Conservation (phyloP, 2,888 invertebrate genomes). For the Diarsia mendica region DNA sequence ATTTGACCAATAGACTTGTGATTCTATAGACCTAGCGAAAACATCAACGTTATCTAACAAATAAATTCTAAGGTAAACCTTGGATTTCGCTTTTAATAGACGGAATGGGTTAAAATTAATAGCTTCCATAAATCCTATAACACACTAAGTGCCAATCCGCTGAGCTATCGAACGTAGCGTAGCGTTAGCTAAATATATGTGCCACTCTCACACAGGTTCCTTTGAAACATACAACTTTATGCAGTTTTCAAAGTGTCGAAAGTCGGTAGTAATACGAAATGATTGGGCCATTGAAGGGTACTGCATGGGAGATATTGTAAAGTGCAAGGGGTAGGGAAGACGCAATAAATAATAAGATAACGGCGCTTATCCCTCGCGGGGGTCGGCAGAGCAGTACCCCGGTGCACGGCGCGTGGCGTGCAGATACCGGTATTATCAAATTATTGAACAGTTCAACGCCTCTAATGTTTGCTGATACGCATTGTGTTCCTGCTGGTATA, state of each 20-base stretch:
- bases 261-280: slow-evolving; percentile 45
- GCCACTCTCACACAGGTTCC: neutral
- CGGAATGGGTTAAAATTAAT: slow-evolving; percentile 1
- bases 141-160: neutral
- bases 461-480: slow-evolving; percentile 16
- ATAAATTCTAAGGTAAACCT: neutral
- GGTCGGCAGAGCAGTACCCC: slow-evolving; percentile 28
- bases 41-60: neutral
- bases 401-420: neutral
- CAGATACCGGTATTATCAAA: slow-evolving; percentile 36
- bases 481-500: neutral
- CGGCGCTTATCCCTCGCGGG: slow-evolving; percentile 53
- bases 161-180: slow-evolving; percentile 2
- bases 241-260: slow-evolving; percentile 34
- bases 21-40: neutral
- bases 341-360: slow-evolving; percentile 83
- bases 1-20: neutral
- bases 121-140: neutral
- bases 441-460: slow-evolving; percentile 47
- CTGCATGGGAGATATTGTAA: slow-evolving; percentile 44
- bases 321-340: slow-evolving; percentile 62
- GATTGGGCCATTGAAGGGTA: slow-evolving; percentile 46
- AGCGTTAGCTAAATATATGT: neutral
- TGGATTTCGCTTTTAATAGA: neutral
- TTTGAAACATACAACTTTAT: slow-evolving; percentile 30